phyloP scores from a whole-genome alignment of 2,797 vertebrate genomes.

The Chelidonichthys spinosus region DNA sequence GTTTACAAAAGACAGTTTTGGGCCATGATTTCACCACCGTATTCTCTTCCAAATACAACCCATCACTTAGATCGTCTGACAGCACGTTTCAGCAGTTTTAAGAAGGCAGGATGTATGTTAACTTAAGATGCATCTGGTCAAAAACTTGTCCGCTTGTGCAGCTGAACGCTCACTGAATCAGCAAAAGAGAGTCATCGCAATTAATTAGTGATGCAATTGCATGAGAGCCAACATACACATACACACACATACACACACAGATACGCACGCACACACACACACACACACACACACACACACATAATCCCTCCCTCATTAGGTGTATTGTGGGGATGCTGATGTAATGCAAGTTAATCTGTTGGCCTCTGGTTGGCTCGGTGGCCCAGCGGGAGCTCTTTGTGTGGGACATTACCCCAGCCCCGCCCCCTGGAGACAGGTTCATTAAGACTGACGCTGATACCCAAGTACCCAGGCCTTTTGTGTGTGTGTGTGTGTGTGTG shows the following conservation, averaged over 20 bases:
- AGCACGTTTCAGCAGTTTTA: not conserved
- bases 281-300: constrained; percentile 46
- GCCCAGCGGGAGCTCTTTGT: constrained; percentile 81
- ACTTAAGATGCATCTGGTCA: not conserved
- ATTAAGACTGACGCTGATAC: constrained; percentile 86
- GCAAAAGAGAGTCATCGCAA: constrained; percentile 75
- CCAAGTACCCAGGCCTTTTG: constrained; percentile 78
- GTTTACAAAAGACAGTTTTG: not conserved
- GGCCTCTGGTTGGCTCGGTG: constrained; percentile 81
- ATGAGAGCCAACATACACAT: constrained; percentile 64
- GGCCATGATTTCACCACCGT: not conserved
- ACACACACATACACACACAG: constrained; percentile 44
- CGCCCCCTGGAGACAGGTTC: constrained; percentile 85
- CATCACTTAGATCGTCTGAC: not conserved
- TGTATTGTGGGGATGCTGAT: constrained; percentile 86
- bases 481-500: constrained; percentile 65
- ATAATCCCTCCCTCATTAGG: constrained; percentile 84
- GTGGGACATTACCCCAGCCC: constrained; percentile 79
- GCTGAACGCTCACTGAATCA: constrained; percentile 69
- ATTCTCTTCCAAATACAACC: not conserved
- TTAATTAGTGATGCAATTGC: constrained; percentile 81
- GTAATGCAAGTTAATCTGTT: constrained; percentile 89
- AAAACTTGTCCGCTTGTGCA: not conserved
- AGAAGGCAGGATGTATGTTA: not conserved
- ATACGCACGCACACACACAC: constrained; percentile 44